Evolutionary conservation across 2,113 vertebrate genomes (phyloP).

Genomic region (Oryzias curvinotus): DNA sequence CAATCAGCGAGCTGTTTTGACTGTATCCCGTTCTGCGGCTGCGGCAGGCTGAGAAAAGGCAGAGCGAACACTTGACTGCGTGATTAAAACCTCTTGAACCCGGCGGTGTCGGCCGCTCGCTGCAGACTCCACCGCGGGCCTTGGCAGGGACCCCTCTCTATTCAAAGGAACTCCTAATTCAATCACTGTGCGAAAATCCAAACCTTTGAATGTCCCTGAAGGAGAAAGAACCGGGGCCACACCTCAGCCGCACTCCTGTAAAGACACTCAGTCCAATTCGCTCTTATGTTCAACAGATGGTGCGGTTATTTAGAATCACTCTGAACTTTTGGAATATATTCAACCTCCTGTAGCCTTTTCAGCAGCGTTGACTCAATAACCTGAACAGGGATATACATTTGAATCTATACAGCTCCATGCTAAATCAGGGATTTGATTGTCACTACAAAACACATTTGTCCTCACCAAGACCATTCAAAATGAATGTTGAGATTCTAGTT

Average conservation of each 20-base stretch:
- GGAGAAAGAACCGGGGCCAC: constrained; percentile 50
- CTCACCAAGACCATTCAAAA: too few relatives aligned
- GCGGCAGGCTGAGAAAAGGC: constrained; percentile 49
- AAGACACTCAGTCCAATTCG: constrained; percentile 13
- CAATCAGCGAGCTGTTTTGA: constrained; percentile 58
- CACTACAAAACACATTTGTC: too few relatives aligned
- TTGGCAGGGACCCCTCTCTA: constrained; percentile 48
- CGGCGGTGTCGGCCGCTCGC: constrained; percentile 30
- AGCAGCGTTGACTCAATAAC: too few relatives aligned
- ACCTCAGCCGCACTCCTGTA: constrained; percentile 26
- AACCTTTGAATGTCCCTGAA: constrained; percentile 59
- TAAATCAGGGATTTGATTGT: too few relatives aligned
- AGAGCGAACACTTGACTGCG: constrained; percentile 58
- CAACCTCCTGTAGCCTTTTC: too few relatives aligned
- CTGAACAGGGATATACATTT: too few relatives aligned
- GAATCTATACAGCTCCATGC: too few relatives aligned
- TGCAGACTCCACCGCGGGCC: constrained; percentile 34
- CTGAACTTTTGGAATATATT: too few relatives aligned
- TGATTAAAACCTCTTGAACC: constrained; percentile 64
- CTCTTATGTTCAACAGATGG: constrained; percentile 11
- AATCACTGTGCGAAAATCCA: constrained; percentile 77
- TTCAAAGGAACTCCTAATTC: constrained; percentile 68
- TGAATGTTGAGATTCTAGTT: too few relatives aligned
- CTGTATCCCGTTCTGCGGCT: constrained; percentile 57
- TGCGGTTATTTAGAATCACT: too few relatives aligned